Base-by-base conservation (phyloP, 2,888 invertebrate species). In the Ptychoptera albimana region DNA sequence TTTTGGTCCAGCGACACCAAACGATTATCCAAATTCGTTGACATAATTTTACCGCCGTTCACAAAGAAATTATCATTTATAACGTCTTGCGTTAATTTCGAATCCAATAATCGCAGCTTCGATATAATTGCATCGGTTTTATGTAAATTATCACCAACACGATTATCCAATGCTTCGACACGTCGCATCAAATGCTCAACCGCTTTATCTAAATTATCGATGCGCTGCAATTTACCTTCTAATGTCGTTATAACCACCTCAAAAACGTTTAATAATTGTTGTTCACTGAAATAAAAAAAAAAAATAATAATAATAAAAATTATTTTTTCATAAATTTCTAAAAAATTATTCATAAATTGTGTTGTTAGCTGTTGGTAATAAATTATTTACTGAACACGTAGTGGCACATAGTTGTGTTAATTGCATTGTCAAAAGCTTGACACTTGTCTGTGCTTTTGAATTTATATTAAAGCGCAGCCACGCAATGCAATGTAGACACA, bases 191-290 rank as follows among this genome's bases (percentile, higher is more conserved):
- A 66, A 58, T 86, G 84, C 58, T 88, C 87, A 2, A 88, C 84
- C 1, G 87, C 86, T 63, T 84, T 82, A 62, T 89, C 88, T 46
- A 88, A 66, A 60, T 86, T 87, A 58, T 88, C 88, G 58, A 89
- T 86, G 53, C 87, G 72, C 60, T 87, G 85, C 11, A 89, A 69
- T 68, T 88, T 88, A 6, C 85, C 83, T 63, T 89, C 88, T 54
- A 88, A 66, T 23, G 87, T 88, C 54, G 86, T 84, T 47, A 88
- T 86, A 52, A 91, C 86, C 44, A 86, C 85, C 66, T 88, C 88
- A 67, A 89, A 88, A 45, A 89, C 83, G 61, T 84, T 84, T 67
- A 86, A 81, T 50, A 88, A 74, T 63, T 87, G 86, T 63, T 86
- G 84, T 64, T 87, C 87, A 66, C 87, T 87, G 79, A 49, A 77